Evolutionary conservation across 2,888 invertebrate genomes (phyloP), one percentile per base, ranked within the genome.

Genomic region (Thelaira solivaga): DNA sequence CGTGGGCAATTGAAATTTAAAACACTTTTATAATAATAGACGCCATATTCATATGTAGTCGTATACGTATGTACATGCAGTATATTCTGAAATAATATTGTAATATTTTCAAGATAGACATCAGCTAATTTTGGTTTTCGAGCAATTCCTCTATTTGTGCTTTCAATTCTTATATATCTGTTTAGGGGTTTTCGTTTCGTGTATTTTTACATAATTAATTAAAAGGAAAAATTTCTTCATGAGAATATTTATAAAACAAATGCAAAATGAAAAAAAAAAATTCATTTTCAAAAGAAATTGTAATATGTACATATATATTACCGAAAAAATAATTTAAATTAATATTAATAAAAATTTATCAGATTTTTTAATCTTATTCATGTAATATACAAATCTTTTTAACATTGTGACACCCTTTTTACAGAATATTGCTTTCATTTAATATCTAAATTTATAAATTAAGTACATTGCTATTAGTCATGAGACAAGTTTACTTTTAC

Each of bases 1-100:
- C 20, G 31, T 47, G 29, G 68, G 31, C 64, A 78, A 68, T 78
- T 78, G 73, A 53, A 64, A 64, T 62, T 18, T 31, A 8, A 76
- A 49, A 49, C 34, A 55, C 67, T 73, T 62, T 55, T n/a, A 41
- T 36, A 77, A 64, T 69, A 45, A 61, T 45, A 51, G 77, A 72
- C 76, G 72, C 57, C 57, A 55, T 6, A 26, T 26, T 26, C 26
- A 26, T 26, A 26, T n/a, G n/a, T n/a, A n/a, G n/a, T n/a, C n/a
- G n/a, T n/a, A n/a, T n/a, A n/a, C n/a, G n/a, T n/a, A n/a, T n/a
- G n/a, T n/a, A n/a, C n/a, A n/a, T n/a, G n/a, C n/a, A n/a, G n/a
- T n/a, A n/a, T n/a, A n/a, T n/a, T n/a, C n/a, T n/a, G n/a, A n/a
- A n/a, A n/a, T n/a, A n/a, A n/a, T n/a, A n/a, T n/a, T n/a, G n/a